Conservation (phyloP, 2,113 vertebrate genomes). For the Ceyx melanurus region DNA sequence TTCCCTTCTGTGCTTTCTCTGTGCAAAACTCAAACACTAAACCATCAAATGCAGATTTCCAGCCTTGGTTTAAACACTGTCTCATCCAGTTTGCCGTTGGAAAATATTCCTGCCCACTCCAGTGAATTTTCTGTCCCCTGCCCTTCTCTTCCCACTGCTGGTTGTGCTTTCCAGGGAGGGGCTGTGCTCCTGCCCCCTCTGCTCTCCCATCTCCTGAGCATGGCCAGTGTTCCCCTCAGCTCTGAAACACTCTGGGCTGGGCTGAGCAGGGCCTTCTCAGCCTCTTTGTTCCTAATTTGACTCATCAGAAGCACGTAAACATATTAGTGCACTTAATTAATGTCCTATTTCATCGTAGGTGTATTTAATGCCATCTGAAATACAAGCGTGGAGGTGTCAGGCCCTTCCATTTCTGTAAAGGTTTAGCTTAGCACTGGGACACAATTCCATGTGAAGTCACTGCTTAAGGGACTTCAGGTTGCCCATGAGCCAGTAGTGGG, state of each 20-base stretch:
- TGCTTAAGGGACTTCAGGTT: too few relatives aligned
- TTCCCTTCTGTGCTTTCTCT: background rate
- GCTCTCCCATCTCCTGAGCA: background rate
- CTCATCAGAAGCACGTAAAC: too few relatives aligned
- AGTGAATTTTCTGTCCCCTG: background rate
- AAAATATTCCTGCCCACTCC: background rate
- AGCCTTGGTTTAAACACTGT: background rate
- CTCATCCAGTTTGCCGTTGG: background rate
- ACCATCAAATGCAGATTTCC: background rate
- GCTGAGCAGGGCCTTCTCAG: too few relatives aligned
- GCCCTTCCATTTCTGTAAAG: too few relatives aligned
- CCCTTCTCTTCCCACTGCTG: background rate
- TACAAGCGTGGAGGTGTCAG: too few relatives aligned
- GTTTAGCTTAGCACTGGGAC: too few relatives aligned
- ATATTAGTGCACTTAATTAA: too few relatives aligned
- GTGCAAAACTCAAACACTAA: background rate
- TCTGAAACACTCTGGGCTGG: accelerated
- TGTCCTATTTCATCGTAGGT: too few relatives aligned
- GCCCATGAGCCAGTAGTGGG: too few relatives aligned
- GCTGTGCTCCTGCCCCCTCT: accelerated
- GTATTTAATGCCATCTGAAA: too few relatives aligned
- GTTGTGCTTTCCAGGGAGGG: background rate
- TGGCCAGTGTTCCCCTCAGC: accelerated
- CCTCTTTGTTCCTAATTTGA: too few relatives aligned
- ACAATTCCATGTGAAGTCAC: too few relatives aligned